A percentile compares a stretch with the other conserved stretches of the same genome.
These are phyloP conservation scores for Listrodromus nycthemerus DNA, from an alignment of 2,888 invertebrate species.

Conservation along the genomic window DNA sequence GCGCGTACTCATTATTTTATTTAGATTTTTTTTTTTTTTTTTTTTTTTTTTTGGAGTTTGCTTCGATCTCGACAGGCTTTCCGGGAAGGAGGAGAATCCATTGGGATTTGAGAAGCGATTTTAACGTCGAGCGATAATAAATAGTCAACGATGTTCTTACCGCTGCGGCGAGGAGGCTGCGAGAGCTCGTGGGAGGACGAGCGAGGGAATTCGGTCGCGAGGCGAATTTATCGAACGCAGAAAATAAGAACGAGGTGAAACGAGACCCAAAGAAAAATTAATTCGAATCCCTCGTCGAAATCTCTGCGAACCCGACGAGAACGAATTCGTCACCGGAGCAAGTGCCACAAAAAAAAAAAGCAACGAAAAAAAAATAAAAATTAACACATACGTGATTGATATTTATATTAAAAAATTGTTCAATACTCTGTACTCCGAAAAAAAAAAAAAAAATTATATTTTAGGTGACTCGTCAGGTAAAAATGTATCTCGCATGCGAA, in stretches of 20 bases:
- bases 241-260: not conserved
- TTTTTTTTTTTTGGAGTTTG: not conserved
- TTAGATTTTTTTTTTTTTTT: constrained; percentile 15
- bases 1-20: not conserved
- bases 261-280: not conserved
- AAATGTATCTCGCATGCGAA: too few relatives aligned
- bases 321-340: not conserved
- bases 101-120: not conserved
- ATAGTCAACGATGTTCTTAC: constrained; percentile 41
- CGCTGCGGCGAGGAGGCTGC: not conserved
- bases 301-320: not conserved
- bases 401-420: too few relatives aligned
- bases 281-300: not conserved
- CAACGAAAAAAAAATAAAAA: not conserved
- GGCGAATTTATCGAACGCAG: not conserved
- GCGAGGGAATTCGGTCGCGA: not conserved
- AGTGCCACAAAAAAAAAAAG: not conserved
- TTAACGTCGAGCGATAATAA: constrained; percentile 44
- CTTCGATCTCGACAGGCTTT: not conserved
- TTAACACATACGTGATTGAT: too few relatives aligned
- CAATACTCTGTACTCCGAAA: too few relatives aligned
- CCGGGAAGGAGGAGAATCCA: constrained; percentile 7
- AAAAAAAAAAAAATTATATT: too few relatives aligned
- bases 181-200: constrained; percentile 15
- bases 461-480: too few relatives aligned